Conservation (phyloP, 2,888 invertebrate species). For the Eupithecia abbreviata region DNA sequence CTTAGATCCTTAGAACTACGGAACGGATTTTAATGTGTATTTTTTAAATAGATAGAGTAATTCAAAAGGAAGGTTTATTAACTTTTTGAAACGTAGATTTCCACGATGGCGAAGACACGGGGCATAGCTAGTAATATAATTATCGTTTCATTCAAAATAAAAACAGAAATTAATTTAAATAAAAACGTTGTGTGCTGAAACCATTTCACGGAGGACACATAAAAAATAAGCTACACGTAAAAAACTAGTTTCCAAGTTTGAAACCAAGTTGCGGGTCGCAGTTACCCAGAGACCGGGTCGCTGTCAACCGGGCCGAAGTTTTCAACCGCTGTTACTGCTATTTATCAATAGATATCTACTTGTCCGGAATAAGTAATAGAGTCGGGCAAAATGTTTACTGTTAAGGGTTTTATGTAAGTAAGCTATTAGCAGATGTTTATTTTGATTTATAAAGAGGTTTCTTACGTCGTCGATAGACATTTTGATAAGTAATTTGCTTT, state of each 20-base stretch:
- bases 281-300: conserved; percentile 10
- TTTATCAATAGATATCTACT: conserved; percentile 17
- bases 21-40: no score
- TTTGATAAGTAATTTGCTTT: background rate
- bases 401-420: background rate
- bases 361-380: background rate
- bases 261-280: conserved; percentile 22
- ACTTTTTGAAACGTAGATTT: no score
- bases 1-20: no score
- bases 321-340: conserved; percentile 13
- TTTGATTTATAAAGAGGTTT: background rate
- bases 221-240: conserved; percentile 13
- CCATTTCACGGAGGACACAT: conserved; percentile 9
- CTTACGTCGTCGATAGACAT: background rate
- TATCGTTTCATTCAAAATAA: background rate
- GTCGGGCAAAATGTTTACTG: background rate
- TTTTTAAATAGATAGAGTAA: no score
- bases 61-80: no score
- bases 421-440: background rate
- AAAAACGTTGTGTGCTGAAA: background rate
- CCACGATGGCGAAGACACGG: no score
- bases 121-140: no score
- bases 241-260: conserved; percentile 18
- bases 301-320: conserved; percentile 14
- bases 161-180: background rate